Conservation (phyloP, 2,797 vertebrate species). For the Myripristis jacobus region DNA sequence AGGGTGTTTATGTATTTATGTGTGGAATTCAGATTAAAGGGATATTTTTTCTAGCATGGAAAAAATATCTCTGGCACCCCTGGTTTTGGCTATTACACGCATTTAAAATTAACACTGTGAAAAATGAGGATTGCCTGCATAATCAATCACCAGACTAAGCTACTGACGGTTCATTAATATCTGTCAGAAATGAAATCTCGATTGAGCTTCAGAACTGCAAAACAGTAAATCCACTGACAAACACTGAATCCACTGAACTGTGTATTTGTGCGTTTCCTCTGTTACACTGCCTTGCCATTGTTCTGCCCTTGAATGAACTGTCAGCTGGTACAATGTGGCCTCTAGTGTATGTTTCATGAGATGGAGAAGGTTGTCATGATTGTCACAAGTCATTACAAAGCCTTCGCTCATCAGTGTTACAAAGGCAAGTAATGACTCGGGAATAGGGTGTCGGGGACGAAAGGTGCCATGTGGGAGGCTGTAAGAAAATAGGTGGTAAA, state of each 20-base stretch:
- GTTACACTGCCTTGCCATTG: constrained; percentile 38
- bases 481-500: constrained; percentile 21
- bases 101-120: constrained; percentile 28
- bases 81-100: constrained; percentile 3
- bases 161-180: constrained; percentile 60
- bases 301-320: constrained; percentile 57
- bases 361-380: constrained; percentile 43
- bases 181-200: constrained; percentile 20
- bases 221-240: constrained; percentile 31
- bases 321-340: constrained; percentile 46
- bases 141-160: constrained; percentile 54
- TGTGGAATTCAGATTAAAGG: constrained; percentile 16
- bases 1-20: not conserved
- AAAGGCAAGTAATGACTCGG: constrained; percentile 12
- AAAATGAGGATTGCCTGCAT: constrained; percentile 25
- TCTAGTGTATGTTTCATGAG: constrained; percentile 33
- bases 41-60: constrained; percentile 7
- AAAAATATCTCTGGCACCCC: constrained; percentile 15
- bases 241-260: constrained; percentile 7
- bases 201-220: constrained; percentile 14
- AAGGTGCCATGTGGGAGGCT: constrained; percentile 5
- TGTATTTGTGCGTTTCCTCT: constrained; percentile 5
- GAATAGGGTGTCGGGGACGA: not conserved
- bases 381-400: constrained; percentile 37
- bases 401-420: constrained; percentile 7